Conservation (phyloP, 1,140 invertebrate species). For the Drosophila pachea region DNA sequence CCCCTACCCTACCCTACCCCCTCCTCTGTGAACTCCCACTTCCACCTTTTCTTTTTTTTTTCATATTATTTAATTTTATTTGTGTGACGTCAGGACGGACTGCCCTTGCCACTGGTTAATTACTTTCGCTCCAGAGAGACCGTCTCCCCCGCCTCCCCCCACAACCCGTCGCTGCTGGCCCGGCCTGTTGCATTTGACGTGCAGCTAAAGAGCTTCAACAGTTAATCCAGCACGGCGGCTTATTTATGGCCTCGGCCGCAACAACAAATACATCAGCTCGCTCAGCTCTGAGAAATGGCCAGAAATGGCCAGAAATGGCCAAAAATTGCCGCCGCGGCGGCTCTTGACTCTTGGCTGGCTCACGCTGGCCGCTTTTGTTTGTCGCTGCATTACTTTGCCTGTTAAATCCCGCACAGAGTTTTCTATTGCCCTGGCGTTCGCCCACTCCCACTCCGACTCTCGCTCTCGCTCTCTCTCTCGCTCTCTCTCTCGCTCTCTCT, state of each 20-base stretch:
- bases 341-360: conserved; percentile 40
- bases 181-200: conserved; percentile 72
- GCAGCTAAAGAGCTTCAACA: conserved; percentile 49
- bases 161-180: not conserved
- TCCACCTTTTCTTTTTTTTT: not conserved
- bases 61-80: conserved; percentile 17
- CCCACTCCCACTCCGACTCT: too few species aligned
- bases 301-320: conserved; percentile 53
- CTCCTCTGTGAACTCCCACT: too few species aligned
- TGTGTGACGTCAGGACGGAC: conserved; percentile 43
- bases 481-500: not conserved
- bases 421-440: too few species aligned
- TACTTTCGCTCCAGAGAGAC: conserved; percentile 60
- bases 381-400: conserved; percentile 74
- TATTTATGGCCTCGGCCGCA: conserved; percentile 63
- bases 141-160: not conserved
- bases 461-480: not conserved
- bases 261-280: conserved; percentile 5
- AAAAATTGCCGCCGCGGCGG: conserved; percentile 28
- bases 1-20: not conserved
- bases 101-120: conserved; percentile 64
- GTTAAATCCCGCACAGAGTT: conserved; percentile 65
- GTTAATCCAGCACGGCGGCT: conserved; percentile 63
- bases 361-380: conserved; percentile 64
- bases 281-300: conserved; percentile 17